Base-by-base conservation (phyloP, 1,140 invertebrate species). In the Hyphantria cunea region DNA sequence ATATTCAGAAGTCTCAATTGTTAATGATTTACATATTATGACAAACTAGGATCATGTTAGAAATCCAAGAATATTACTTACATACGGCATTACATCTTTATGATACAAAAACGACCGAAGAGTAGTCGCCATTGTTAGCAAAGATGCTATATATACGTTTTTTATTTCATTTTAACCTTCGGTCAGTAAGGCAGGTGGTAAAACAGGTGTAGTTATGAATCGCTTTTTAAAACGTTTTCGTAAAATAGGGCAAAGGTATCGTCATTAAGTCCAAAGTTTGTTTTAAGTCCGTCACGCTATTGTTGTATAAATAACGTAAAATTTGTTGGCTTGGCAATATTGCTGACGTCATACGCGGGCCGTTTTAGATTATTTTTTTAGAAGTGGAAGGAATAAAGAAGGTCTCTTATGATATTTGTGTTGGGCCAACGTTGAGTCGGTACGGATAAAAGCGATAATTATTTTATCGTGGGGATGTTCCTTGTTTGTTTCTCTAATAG, bases 401-500 rank as follows among this genome's bases (percentile, higher is more conserved):
- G 17, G 39, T 44, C 42, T 47, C 14, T 12, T 48, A 17, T 37
- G 12, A 25, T 48, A 31, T 56, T 56, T 56, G 10, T 32, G 17
- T 58, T 39, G 45, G 45, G 44, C 41, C 42, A 33, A 33, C 11
- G 76, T 76, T 66, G 78, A 74, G 74, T 75, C 82, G 82, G 84
- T 72, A 59, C 39, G 79, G 84, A 86, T 88, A 79, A 86, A 88
- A 83, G 83, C 78, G 86, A 87, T 89, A 90, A 90, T 89, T 90
- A 87, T 88, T 90, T 89, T 87, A 90, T 89, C 80, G 84, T 71
- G 66, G 73, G 68, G 82, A 78, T 80, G 81, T 83, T 81, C 73
- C 82, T 86, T 90, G 86, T 89, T 90, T 90, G 87, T 90, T 90
- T 88, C 77, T 89, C 77, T 90, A 90, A 90, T 89, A 85, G 84